phyloP scores from a whole-genome alignment of 2,797 vertebrate species.

The Myotis findleyi region DNA sequence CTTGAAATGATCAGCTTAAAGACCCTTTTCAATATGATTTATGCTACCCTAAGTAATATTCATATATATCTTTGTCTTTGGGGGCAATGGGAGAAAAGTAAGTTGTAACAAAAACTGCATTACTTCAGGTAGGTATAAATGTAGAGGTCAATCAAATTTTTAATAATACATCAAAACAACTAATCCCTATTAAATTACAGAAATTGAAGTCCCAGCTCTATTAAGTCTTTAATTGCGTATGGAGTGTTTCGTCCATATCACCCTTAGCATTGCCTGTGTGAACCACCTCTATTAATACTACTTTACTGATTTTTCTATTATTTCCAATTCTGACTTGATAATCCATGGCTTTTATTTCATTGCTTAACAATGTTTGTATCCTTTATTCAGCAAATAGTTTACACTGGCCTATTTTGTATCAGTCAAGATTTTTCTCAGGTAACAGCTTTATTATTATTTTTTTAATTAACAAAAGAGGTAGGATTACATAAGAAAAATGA shows the following conservation, averaged over 20 bases:
- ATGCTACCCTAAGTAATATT: slow-evolving; percentile 76
- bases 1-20: slow-evolving; percentile 50
- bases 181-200: slow-evolving; percentile 53
- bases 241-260: slow-evolving; percentile 79
- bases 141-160: slow-evolving; percentile 68
- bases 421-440: slow-evolving; percentile 80
- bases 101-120: slow-evolving; percentile 77
- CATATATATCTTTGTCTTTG: slow-evolving; percentile 77
- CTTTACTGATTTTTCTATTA: slow-evolving; percentile 80
- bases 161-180: slow-evolving; percentile 71
- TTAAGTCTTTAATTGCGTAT: slow-evolving; percentile 70
- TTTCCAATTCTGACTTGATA: slow-evolving; percentile 82
- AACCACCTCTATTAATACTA: slow-evolving; percentile 68
- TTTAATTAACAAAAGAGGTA: slow-evolving; percentile 74
- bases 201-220: slow-evolving; percentile 45
- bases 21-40: slow-evolving; percentile 57
- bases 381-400: slow-evolving; percentile 86
- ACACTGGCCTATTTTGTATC: slow-evolving; percentile 84
- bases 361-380: slow-evolving; percentile 85
- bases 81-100: slow-evolving; percentile 73
- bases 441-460: slow-evolving; percentile 80
- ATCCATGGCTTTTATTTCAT: slow-evolving; percentile 84
- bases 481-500: slow-evolving; percentile 72
- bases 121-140: slow-evolving; percentile 85
- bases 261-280: slow-evolving; percentile 76